Evolutionary conservation across 2,113 vertebrate species (phyloP).

Genomic region (Tretioscincus oriximinensis): DNA sequence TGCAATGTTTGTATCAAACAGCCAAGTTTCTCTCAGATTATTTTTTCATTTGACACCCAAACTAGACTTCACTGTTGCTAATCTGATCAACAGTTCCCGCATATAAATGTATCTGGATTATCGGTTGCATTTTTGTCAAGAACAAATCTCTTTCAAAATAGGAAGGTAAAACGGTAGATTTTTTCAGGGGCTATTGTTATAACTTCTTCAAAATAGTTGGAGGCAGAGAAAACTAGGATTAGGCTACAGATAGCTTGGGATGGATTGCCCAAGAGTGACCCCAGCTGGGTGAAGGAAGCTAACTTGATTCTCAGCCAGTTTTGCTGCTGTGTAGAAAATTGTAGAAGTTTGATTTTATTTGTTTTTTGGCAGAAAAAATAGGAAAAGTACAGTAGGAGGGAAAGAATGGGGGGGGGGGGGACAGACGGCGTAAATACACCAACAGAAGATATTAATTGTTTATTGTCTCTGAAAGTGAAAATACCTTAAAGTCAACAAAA

Average conservation of each 20-base stretch:
- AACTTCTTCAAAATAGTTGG: neutral
- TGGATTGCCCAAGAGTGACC: conserved; percentile 20
- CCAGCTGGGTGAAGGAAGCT: conserved; percentile 21
- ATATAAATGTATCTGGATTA: neutral
- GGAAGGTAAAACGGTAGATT: neutral
- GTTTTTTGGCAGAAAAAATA: conserved; percentile 21
- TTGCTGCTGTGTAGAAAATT: conserved; percentile 21
- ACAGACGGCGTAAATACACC: conserved; percentile 52
- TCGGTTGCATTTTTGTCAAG: neutral
- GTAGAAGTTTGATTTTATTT: neutral
- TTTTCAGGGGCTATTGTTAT: neutral
- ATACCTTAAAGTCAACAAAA: conserved; percentile 66
- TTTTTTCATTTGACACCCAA: neutral
- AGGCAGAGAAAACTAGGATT: neutral
- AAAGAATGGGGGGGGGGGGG: conserved; percentile 4
- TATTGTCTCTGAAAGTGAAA: conserved; percentile 44
- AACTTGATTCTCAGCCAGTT: neutral
- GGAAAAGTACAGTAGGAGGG: conserved; percentile 24
- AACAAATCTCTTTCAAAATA: neutral
- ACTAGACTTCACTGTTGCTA: neutral
- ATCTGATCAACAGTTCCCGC: neutral
- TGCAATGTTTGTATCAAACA: neutral
- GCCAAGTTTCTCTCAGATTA: neutral
- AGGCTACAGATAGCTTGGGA: neutral
- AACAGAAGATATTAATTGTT: conserved; percentile 56